A percentile compares a stretch with the other conserved stretches of the same genome.
Conservation (phyloP, 2,797 vertebrate genomes). For the Orientallactaga sibirica region DNA sequence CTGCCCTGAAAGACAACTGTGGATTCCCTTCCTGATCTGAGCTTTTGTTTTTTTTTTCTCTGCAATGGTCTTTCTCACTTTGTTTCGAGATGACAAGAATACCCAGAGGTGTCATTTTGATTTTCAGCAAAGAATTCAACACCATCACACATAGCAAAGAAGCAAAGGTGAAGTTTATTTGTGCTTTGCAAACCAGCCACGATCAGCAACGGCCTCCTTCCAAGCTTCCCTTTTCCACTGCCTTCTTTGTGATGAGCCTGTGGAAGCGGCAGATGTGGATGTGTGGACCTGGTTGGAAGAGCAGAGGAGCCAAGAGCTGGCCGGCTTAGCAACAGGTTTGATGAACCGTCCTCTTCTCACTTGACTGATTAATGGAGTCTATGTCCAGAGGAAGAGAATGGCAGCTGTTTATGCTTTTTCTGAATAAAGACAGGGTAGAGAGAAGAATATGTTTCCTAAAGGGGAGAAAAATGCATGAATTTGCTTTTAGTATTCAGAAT, state of each 20-base stretch:
- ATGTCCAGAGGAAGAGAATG: background rate
- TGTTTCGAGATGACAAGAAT: background rate
- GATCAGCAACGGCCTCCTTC: background rate
- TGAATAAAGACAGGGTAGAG: conserved; percentile 3
- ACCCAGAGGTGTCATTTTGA: conserved; percentile 15
- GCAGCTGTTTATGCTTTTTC: background rate
- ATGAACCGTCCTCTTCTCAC: background rate
- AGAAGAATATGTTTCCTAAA: conserved; percentile 60
- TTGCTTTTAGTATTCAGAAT: conserved; percentile 41
- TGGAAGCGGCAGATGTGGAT: background rate
- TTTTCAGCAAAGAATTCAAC: conserved; percentile 27
- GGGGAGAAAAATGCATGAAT: background rate
- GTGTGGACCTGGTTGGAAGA: background rate
- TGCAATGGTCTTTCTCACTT: background rate
- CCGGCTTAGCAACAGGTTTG: background rate
- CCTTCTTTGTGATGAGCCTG: background rate
- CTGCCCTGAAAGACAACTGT: background rate
- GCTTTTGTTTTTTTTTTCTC: background rate
- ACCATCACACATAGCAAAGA: background rate
- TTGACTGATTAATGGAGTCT: background rate
- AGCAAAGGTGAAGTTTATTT: conserved; percentile 71
- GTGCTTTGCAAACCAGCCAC: conserved; percentile 35
- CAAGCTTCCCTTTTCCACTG: background rate
- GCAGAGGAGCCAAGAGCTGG: background rate
- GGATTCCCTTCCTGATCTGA: background rate